Evolutionary conservation across 1,140 invertebrate genomes (phyloP), one percentile per base, ranked within the genome.

Genomic region (Dendroctonus ponderosae): DNA sequence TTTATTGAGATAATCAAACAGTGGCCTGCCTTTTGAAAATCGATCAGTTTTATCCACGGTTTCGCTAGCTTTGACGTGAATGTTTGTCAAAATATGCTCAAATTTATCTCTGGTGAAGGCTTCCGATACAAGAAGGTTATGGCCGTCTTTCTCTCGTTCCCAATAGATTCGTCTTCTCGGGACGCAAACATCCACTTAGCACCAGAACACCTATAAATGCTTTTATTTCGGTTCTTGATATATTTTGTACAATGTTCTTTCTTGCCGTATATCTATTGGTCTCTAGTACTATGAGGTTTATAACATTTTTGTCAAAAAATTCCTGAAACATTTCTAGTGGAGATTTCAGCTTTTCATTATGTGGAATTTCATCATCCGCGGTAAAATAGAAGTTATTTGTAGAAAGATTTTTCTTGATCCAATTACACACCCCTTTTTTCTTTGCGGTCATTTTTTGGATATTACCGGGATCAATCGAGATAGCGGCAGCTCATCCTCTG

Each of bases 1-100:
- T 39, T 48, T 68, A 6, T 40, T 63, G 40, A 51, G n/a, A 9
- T 41, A 42, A 12, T 60, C 40, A 39, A 71, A 53, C 14, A 62
- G 42, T 12, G 43, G 40, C 53, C 49, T 40, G 3, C 67, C 9
- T 51, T 67, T 71, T n/a, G 12, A 58, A 62, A 71, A 67, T 56
- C 66, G 64, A 59, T 72, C 54, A 61, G 57, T 54, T 9, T 12
- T 11, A 12, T 9, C 12, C 53, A 63, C 26, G 14, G 56, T 51
- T 41, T 11, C 6, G 51, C 68, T 72, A 38, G 68, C 53, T 38
- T 39, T 8, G 5, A 43, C 52, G 60, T 67, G 70, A 11, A 54
- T 9, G 48, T 52, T 15, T 15, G 14, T 12, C 9, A 14, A 14
- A 52, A 52, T 41, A 7, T 52, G 5, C 6, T 42, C 14, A 62